Percentiles rank a stretch among this genome's conserved stretches.
Evolutionary conservation across 2,113 vertebrate genomes (phyloP).

Genomic region (Mohoua ochrocephala): DNA sequence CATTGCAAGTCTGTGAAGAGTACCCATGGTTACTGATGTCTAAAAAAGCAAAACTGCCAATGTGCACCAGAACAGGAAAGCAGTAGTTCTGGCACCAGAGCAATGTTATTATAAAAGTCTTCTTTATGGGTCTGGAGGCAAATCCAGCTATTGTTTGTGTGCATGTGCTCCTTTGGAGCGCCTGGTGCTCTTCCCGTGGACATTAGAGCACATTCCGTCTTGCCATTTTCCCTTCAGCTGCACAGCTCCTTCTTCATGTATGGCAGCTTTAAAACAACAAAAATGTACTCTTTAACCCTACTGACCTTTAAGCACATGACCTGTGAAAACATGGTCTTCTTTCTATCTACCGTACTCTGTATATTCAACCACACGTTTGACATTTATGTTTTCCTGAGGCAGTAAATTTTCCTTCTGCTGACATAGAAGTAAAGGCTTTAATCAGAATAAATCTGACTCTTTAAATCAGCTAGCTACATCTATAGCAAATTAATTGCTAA

Average conservation of each 20-base stretch:
- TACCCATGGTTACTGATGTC: not conserved
- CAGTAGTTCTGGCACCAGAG: not conserved
- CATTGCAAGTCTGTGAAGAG: not conserved
- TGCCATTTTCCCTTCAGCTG: not conserved
- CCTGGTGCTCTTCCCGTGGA: not conserved
- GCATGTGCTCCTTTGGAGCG: accelerated
- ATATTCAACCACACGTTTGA: slow-evolving; percentile 45
- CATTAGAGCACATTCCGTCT: not conserved
- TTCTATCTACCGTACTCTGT: slow-evolving; percentile 26
- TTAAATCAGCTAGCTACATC: slow-evolving; percentile 23
- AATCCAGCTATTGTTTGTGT: not conserved
- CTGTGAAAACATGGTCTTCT: slow-evolving; percentile 51
- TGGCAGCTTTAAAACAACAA: slow-evolving; percentile 29
- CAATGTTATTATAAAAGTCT: not conserved
- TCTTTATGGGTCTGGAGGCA: not conserved
- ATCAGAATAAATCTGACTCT: slow-evolving; percentile 52
- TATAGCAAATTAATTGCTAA: slow-evolving; percentile 31
- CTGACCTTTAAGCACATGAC: slow-evolving; percentile 34
- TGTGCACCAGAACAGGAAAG: not conserved
- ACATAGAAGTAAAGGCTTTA: slow-evolving; percentile 7
- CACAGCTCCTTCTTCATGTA: slow-evolving; percentile 3
- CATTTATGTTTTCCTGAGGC: slow-evolving; percentile 49
- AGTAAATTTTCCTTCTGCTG: slow-evolving; percentile 43
- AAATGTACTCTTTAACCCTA: not conserved
- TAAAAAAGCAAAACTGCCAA: not conserved